Evolutionary conservation across 1,140 invertebrate species (phyloP), one percentile per base, ranked within the genome.

Genomic region (Cepaea nemoralis): DNA sequence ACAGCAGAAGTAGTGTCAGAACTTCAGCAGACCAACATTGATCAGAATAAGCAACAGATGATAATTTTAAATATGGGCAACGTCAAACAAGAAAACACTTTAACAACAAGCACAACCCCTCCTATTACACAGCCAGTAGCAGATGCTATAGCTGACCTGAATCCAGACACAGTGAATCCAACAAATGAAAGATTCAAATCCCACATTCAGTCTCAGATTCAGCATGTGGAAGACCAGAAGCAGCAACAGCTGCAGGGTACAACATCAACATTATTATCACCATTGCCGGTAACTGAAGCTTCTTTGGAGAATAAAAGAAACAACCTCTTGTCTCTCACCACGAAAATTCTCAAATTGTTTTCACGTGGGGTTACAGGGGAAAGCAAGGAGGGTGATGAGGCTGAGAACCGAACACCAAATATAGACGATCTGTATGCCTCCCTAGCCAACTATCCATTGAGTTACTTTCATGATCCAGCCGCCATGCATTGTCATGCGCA

Each of bases 401-500:
- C 71, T 82, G 78, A 77, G 77, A 33, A 31, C 14, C 85, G 94
- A 24, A 31, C 55, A 24, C 84, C 94, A 85, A 94, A 94, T 86
- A 93, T 94, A 14, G 93, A 94, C 83, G 89, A 92, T 35, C 89
- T 94, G 89, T 88, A 94, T 33, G 93, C 94, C 85, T 92, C 93
- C 82, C 93, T 94, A 83, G 91, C 93, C 19, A 85, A 87, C 79
- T 87, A 88, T 80, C 78, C 84, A 45, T 93, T 89, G 83, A 92
- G 93, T 71, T 93, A 93, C 84, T 88, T 92, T 73, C 93, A 94
- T 88, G 92, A 93, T 33, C 90, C 91, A 31, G 92, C 93, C 85
- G 85, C 94, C 10, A 86, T 95, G 39, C 92, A 93, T 39, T 95
- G 95, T 86, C 93, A 94, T 70, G 93, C 94, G 35, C 94, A 94